Evolutionary conservation across 1,140 invertebrate species (phyloP).

Genomic region (Halictus rubicundus): DNA sequence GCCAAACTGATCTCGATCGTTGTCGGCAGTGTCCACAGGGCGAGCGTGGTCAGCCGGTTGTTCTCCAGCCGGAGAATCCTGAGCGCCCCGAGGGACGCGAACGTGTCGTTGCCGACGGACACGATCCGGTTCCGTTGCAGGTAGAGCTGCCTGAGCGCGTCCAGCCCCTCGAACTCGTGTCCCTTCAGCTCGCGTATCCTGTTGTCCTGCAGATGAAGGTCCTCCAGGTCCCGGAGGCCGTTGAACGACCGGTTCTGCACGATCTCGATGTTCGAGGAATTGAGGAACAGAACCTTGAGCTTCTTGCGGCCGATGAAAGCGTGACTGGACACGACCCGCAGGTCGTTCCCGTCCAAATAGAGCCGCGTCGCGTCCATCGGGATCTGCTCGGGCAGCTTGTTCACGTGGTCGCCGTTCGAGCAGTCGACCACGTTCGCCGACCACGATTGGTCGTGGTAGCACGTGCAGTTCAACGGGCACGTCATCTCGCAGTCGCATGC

Average conservation of each 20-base stretch:
- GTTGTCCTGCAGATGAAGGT: slow-evolving; percentile 91
- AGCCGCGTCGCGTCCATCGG: slow-evolving; percentile 96
- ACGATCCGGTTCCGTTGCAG: slow-evolving; percentile 86
- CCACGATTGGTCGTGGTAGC: slow-evolving; percentile 96
- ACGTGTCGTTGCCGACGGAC: slow-evolving; percentile 89
- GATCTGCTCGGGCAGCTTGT: slow-evolving; percentile 89
- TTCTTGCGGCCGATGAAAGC: slow-evolving; percentile 95
- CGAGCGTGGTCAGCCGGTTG: slow-evolving; percentile 87
- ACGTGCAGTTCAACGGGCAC: slow-evolving; percentile 94
- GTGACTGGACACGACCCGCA: slow-evolving; percentile 89
- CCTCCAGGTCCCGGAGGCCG: slow-evolving; percentile 89
- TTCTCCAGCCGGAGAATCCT: slow-evolving; percentile 88
- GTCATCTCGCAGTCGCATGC: slow-evolving; percentile 98
- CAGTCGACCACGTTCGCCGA: slow-evolving; percentile 96
- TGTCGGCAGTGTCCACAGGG: slow-evolving; percentile 88
- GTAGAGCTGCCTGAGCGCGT: slow-evolving; percentile 84
- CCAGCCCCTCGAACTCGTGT: slow-evolving; percentile 90
- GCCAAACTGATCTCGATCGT: slow-evolving; percentile 85
- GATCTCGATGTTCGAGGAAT: slow-evolving; percentile 91
- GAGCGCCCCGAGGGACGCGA: slow-evolving; percentile 86
- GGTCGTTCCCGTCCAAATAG: slow-evolving; percentile 93
- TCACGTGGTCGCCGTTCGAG: slow-evolving; percentile 87
- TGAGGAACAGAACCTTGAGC: slow-evolving; percentile 90
- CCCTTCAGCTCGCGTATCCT: slow-evolving; percentile 87
- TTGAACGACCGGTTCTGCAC: slow-evolving; percentile 95